Conservation (phyloP, 2,797 vertebrate species). For the Cephalopachus bancanus region DNA sequence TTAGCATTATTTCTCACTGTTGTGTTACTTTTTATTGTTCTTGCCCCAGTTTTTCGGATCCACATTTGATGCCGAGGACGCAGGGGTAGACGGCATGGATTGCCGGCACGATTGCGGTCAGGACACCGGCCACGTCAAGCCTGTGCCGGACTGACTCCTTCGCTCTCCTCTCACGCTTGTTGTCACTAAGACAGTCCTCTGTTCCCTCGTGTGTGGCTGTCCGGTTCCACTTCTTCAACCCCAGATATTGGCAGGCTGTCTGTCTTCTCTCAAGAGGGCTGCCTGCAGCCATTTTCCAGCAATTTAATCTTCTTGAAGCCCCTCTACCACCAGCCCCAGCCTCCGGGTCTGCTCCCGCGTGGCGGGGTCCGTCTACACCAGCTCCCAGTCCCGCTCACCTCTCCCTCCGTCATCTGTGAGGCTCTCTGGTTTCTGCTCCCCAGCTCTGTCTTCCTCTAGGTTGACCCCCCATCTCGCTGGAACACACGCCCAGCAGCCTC, state of each 20-base stretch:
- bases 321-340: background rate
- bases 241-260: background rate
- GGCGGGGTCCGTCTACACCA: background rate
- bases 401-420: background rate
- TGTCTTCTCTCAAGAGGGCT: background rate
- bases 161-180: background rate
- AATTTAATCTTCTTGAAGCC: background rate
- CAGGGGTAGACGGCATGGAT: background rate
- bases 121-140: no score
- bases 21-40: background rate
- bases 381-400: fast-evolving
- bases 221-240: background rate
- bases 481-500: background rate
- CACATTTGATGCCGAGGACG: background rate
- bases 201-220: background rate
- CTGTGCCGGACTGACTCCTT: no score
- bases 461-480: background rate
- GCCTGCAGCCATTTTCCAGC: background rate
- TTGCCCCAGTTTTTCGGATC: background rate
- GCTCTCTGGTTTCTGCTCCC: background rate
- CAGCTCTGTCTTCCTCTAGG: background rate
- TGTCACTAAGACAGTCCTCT: background rate
- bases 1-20: background rate
- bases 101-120: no score
- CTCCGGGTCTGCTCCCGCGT: no score